Conservation (phyloP, 2,113 vertebrate species). For the Hemicordylus capensis region DNA sequence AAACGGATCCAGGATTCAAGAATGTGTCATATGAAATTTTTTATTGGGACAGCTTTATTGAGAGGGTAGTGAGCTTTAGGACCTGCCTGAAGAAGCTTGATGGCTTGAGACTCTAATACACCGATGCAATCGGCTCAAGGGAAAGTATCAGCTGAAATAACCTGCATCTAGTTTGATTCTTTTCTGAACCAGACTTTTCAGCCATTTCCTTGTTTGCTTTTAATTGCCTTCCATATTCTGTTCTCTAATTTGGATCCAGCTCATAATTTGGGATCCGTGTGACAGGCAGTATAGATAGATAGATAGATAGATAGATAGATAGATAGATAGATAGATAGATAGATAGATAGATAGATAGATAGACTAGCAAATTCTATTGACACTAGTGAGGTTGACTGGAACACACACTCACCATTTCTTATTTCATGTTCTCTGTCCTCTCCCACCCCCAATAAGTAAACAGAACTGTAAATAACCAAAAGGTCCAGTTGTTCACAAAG, state of each 20-base stretch:
- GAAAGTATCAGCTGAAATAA: not conserved
- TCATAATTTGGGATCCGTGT: no score
- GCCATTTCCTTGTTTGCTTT: not conserved
- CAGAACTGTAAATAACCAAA: not conserved
- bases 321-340: no score
- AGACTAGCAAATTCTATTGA: no score
- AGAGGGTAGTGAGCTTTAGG: not conserved
- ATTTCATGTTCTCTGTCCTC: not conserved
- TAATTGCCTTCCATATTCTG: not conserved
- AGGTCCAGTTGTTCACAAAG: not conserved
- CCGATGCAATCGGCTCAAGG: not conserved
- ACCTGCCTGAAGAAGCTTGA: not conserved
- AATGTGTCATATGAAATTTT: constrained; percentile 2
- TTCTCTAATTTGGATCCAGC: not conserved
- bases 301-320: no score
- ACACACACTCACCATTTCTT: not conserved
- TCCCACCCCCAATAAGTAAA: not conserved
- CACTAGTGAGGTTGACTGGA: not conserved
- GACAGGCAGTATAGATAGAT: no score
- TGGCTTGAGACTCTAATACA: not conserved
- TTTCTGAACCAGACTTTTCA: not conserved
- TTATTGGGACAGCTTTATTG: constrained; percentile 4
- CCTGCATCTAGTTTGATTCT: not conserved
- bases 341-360: no score
- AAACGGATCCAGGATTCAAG: constrained; percentile 4